Base-by-base conservation (phyloP, 2,888 invertebrate species). In the Eurytoma adleriae region DNA sequence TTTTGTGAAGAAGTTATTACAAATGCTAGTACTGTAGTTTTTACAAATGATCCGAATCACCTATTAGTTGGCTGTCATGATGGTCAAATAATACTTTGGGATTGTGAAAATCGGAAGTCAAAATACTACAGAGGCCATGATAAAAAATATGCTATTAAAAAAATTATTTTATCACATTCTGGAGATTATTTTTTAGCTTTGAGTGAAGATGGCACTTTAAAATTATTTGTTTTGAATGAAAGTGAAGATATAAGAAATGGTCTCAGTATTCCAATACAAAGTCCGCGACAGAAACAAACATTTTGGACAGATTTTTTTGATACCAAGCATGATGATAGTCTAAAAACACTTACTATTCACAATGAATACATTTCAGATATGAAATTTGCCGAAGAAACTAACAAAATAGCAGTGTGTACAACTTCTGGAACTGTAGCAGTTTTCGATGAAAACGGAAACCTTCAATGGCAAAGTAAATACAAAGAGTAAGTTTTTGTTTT, bases 171-270 rank as follows among this genome's bases (percentile, higher is more conserved):
- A 78, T 92, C 92, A 1, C 16, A 27, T 13, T 91, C 92, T 80
- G 92, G 92, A 4, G 91, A 92, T 0, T 91, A 92, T 30, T 93
- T 95, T 73, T 91, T 95, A 16, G 93, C 94, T 0, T 89, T 94
- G 13, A 92, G 92, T 7, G 90, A 90, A 48, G 92, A 93, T 84
- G 94, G 94, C 0, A 90, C 90, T 27, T 91, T 94, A n/a, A 93
- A 93, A 82, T 86, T 94, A 48, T 95, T 89, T 80, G 79, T 62
- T 50, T 80, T 90, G 0, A 78, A 79, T 7, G 83, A 85, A 12
- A 85, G 86, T 5, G 85, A 85, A 61, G 81, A 76, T 66, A 83
- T 83, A 27, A 82, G 81, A 40, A 71, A 83, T 40, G 56, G 77
- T 52, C 59, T 81, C 18, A 78, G 62, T 24, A 59, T 62, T 50